Evolutionary conservation across 2,888 invertebrate genomes (phyloP).

Genomic region (Cybosia mesomella): DNA sequence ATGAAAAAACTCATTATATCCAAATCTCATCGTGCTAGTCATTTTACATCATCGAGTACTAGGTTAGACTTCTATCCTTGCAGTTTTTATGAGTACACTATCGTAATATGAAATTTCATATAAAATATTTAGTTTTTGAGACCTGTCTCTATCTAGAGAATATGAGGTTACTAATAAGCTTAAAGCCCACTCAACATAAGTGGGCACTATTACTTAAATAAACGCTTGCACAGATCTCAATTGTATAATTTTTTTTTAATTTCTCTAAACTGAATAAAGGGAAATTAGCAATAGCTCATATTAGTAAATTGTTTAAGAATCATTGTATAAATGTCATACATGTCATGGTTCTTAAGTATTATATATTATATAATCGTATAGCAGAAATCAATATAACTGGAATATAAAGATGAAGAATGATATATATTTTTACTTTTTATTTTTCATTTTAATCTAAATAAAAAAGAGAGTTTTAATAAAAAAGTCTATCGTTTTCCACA

Average conservation of each 20-base stretch:
- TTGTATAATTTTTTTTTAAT: neutral
- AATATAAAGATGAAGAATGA: neutral
- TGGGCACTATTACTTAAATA: neutral
- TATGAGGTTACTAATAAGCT: neutral
- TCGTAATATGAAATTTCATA: conserved; percentile 32
- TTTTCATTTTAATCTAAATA: neutral
- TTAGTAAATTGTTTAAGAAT: neutral
- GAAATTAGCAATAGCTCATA: neutral
- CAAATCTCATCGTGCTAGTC: conserved; percentile 62
- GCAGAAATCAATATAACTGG: neutral
- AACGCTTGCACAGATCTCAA: neutral
- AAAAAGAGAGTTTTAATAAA: too few relatives aligned
- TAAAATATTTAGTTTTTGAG: neutral
- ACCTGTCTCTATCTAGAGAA: neutral
- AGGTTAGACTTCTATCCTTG: conserved; percentile 58
- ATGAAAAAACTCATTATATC: conserved; percentile 68
- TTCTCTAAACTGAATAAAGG: neutral
- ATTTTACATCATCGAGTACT: conserved; percentile 44
- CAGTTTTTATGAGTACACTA: conserved; percentile 59
- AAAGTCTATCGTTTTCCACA: neutral
- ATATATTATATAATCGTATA: neutral
- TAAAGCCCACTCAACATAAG: neutral
- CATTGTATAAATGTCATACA: neutral
- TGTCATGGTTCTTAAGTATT: neutral
- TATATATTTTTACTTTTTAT: neutral